A percentile compares a stretch with the other conserved stretches of the same genome.
Evolutionary conservation across 2,888 invertebrate species (phyloP).

Genomic region (Diaprepes abbreviatus): DNA sequence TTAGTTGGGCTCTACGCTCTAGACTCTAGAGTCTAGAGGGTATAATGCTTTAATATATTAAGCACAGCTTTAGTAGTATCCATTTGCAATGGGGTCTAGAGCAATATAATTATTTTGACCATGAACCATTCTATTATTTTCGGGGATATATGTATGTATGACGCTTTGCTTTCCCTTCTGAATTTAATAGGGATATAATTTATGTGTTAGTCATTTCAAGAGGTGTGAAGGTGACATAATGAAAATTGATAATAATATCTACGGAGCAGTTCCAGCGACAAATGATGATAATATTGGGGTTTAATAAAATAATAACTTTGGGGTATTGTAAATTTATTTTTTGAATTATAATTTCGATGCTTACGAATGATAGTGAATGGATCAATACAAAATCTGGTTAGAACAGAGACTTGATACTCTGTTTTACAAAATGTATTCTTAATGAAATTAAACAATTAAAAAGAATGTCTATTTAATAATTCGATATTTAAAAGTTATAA

Average conservation of each 20-base stretch:
- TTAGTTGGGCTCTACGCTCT: too few species aligned
- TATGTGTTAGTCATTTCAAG: constrained; percentile 36
- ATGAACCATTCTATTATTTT: constrained; percentile 55
- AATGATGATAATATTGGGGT: too few species aligned
- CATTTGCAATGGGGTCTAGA: constrained; percentile 55
- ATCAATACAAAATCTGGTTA: too few species aligned
- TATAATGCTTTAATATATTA: constrained; percentile 17
- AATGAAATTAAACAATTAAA: neutral
- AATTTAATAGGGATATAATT: constrained; percentile 39
- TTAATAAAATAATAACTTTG: too few species aligned
- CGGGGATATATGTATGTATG: constrained; percentile 43
- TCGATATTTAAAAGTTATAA: neutral
- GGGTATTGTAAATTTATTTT: too few species aligned
- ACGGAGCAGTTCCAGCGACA: too few species aligned
- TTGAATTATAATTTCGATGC: too few species aligned
- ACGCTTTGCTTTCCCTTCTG: constrained; percentile 42
- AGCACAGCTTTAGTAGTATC: constrained; percentile 51
- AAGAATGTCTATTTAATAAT: neutral
- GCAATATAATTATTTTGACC: constrained; percentile 64
- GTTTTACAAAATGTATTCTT: neutral
- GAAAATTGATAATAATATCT: constrained; percentile 15
- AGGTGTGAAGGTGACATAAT: constrained; percentile 36
- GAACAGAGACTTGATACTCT: too few species aligned
- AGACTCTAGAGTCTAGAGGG: constrained; percentile 13
- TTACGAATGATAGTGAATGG: too few species aligned